Evolutionary conservation across 1,140 invertebrate genomes (phyloP), one percentile per base, ranked within the genome.

Genomic region (Drosophila rhopaloa): DNA sequence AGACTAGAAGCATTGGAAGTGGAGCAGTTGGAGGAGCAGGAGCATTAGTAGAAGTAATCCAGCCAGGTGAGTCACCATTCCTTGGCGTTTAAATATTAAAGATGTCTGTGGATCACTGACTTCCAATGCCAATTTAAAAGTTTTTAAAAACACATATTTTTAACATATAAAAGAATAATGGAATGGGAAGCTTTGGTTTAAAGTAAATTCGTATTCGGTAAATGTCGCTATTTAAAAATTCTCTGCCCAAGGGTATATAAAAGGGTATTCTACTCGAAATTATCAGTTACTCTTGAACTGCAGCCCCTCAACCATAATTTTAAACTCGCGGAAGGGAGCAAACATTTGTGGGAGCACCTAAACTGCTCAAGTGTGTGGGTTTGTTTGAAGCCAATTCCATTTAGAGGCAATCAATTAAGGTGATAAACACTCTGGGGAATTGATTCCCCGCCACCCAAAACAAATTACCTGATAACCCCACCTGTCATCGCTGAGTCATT

Each of bases 381-480:
- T 16, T 19, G 29, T 37, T 37, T 35, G 14, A 51, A 51, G 9
- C 5, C 50, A 37, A 37, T 6, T 29, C 4, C 8, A 43, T 11
- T 37, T 13, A 9, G 13, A 8, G n/a, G 10, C 37, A 10, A 62
- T 62, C 59, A 32, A 38, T 24, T 60, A 63, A 14, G 50, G 8
- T 41, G 29, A 62, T 62, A 60, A 62, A 29, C 38, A 35, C 43
- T 32, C 56, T 19, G 27, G 8, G 5, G 14, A 19, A 59, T 14
- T 38, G 24, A 58, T 24, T 59, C 5, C 38, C 27, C 7, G 11
- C 27, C 38, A 24, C 5, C 55, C 9, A 14, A 14, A 40, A 43
- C 59, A 60, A 60, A 60, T 60, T 24, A 41, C 38, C 27, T 60
- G 60, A 63, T 63, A 43, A 38, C 35, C 38, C 11, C 40, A 57